phyloP scores from a whole-genome alignment of 2,797 vertebrate genomes.

The Arctocebus calabarensis region DNA sequence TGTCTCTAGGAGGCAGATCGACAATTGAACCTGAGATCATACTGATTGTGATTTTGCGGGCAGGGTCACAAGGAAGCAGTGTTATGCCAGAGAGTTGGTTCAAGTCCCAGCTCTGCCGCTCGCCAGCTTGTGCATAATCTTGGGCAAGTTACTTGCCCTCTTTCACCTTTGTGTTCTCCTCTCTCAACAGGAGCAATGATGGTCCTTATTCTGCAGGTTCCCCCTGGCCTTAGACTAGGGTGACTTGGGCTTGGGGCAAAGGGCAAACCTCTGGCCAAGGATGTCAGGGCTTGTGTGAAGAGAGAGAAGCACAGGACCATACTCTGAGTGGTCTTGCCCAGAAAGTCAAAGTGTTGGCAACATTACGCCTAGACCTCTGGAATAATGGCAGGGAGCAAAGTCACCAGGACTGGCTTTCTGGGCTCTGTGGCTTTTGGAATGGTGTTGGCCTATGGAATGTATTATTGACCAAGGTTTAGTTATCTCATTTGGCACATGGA shows the following conservation, averaged over 20 bases:
- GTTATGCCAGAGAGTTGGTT: not conserved
- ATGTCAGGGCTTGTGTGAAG: not conserved
- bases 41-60: not conserved
- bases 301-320: not conserved
- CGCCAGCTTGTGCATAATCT: not conserved
- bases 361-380: not conserved
- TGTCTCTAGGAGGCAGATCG: not conserved
- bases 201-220: not conserved
- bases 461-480: not conserved
- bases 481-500: not conserved
- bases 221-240: not conserved
- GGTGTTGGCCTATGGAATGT: not conserved
- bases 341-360: not conserved
- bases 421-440: not conserved
- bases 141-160: not conserved
- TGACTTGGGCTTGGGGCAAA: not conserved
- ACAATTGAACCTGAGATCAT: not conserved
- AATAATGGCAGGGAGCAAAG: not conserved
- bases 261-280: not conserved
- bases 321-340: not conserved
- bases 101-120: not conserved
- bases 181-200: not conserved
- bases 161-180: not conserved
- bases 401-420: not conserved
- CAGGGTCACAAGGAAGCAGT: not conserved